Evolutionary conservation across 2,888 invertebrate genomes (phyloP), one percentile per base, ranked within the genome.

Genomic region (Calameuta filiformis): DNA sequence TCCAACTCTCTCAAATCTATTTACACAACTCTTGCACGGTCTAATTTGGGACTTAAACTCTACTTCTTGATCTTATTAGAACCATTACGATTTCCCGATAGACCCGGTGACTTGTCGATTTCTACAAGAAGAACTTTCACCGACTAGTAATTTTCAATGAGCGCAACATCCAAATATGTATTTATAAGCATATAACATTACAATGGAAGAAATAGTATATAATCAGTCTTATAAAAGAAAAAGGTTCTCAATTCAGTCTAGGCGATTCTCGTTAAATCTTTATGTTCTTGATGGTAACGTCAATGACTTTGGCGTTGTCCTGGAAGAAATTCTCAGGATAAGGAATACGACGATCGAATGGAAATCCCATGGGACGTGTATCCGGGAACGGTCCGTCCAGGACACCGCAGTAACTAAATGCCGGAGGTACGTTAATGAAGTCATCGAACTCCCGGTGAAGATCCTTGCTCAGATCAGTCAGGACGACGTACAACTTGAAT

Each of bases 281-380:
- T 15, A 77, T 73, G 56, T 77, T 74, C 68, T 35, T 95, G 87
- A 95, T 92, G 84, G 92, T 92, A 6, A 94, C 93, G 85, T 94
- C 94, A 81, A 94, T 92, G 88, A 94, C 94, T 90, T 92, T 93
- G 92, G 94, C 94, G 92, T 95, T 95, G 75, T 94, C 94, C 30
- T 94, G 93, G 84, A 92, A 93, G 93, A 94, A 95, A 80, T 91
- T 92, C 68, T 90, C 90, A 75, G 73, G 15, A 12, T 94, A 92
- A 74, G 94, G 92, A 86, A 95, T 94, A 69, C 91, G 91, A 83
- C 95, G 94, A 88, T 96, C 95, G 88, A 96, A 94, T 83, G 96
- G 96, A 93, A 94, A 96, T 77, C 95, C 95, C 87, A 95, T 92
- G 76, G 95, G 94, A 90, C 93, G 93, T 85, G 92, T 93, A 89